Evolutionary conservation across 2,113 vertebrate genomes (phyloP).

Genomic region (Hemichromis elongatus): DNA sequence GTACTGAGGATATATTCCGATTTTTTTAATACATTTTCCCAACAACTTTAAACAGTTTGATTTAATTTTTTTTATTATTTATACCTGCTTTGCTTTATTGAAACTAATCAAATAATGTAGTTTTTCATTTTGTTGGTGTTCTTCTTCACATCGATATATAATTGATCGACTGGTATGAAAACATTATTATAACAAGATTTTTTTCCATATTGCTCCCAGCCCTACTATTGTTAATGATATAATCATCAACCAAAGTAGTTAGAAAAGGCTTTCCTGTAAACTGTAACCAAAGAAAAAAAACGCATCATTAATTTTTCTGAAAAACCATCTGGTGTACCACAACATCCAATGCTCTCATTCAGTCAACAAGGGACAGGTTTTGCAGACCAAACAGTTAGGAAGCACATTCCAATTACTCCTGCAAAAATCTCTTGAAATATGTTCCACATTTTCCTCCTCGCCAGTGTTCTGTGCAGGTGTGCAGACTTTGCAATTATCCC

Average conservation of each 20-base stretch:
- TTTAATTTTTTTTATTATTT: too few relatives aligned
- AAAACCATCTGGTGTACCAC: slow-evolving; percentile 15
- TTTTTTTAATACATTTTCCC: too few relatives aligned
- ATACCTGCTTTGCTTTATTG: neutral
- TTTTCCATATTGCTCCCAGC: neutral
- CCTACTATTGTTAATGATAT: neutral
- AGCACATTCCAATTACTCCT: slow-evolving; percentile 7
- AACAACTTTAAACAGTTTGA: too few relatives aligned
- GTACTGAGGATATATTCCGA: too few relatives aligned
- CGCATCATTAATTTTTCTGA: slow-evolving; percentile 8
- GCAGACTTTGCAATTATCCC: slow-evolving; percentile 28
- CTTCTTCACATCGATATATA: too few relatives aligned
- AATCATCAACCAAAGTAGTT: neutral
- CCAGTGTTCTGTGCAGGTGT: slow-evolving; percentile 1
- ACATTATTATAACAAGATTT: neutral
- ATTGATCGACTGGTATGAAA: neutral
- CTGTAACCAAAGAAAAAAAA: neutral
- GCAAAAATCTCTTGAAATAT: neutral
- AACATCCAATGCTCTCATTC: neutral
- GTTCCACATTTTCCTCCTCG: neutral
- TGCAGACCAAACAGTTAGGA: neutral
- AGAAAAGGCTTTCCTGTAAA: neutral
- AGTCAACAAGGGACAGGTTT: neutral
- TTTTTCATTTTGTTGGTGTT: neutral
- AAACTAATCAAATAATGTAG: rapidly evolving